Evolutionary conservation across 2,888 invertebrate genomes (phyloP), one percentile per base, ranked within the genome.

Genomic region (Nomada flava): DNA sequence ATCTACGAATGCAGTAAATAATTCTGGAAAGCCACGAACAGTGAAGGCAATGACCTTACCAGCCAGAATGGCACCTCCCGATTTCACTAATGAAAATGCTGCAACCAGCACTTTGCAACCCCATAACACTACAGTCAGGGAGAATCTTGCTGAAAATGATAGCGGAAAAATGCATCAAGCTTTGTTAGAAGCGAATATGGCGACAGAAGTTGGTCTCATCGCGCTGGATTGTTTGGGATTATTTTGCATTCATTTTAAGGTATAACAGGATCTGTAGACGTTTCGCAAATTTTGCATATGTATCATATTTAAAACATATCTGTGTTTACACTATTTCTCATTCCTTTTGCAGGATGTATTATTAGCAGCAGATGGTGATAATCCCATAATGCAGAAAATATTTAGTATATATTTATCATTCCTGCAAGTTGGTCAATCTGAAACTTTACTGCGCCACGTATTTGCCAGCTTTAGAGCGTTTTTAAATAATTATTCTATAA

Each of bases 391-490:
- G 94, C 96, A 96, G 53, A 96, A 97, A 87, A 95, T 98, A 29
- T 97, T 98, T 65, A 96, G 97, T 83, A 96, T 99, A 53, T 98
- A 98, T 92, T 94, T 99, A 71, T 96, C 96, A n/a, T 96, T 98
- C 88, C 95, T 99, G 71, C 97, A 97, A 94, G 95, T 97, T 59
- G 97, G 98, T 2, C 99, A 99, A 92, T 98, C 98, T 63, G 99
- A 99, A 93, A 96, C 96, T 3, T 94, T 99, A 63, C 97, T 98
- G 88, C 97, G 97, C 89, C 99, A 99, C 91, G 96, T 98, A 26
- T 98, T 99, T 93, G 98, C 98, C 2, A 97, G 98, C 0, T 94
- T 99, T 67, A 95, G 99, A 85, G 97, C 98, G 0, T 99, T 98
- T 92, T 97, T 99, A 76, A 98, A 98, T 93, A 97, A 98, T 94